Base-by-base conservation (phyloP, 2,113 vertebrate genomes). In the Pseudonaja textilis region DNA sequence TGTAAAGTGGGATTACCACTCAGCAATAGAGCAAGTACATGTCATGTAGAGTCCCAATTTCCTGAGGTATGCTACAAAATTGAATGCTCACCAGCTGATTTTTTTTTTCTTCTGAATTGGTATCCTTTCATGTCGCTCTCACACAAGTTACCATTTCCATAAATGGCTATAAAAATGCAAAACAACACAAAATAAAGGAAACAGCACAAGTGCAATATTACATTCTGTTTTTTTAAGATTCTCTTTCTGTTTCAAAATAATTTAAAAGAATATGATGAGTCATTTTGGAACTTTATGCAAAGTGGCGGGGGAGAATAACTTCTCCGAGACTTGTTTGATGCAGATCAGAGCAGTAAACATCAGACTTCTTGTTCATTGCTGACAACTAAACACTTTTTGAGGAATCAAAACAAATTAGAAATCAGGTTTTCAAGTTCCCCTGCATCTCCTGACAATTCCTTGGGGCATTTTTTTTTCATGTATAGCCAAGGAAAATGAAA, bases 381-480 rank as follows among this genome's bases (percentile, higher is more conserved):
- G 29, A 59, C 22, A 26, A 39, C 55, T 5, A 5, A 61, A 85
- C 56, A 20, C 59, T 64, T 90, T 86, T 81, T 20, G 55, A 61
- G 55, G 92, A 89, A 86, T 93, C 88, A 93, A 86, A 93, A 90
- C 92, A 90, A 93, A 90, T 93, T 86, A 93, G 88, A 89, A 61
- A 55, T 39, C 69, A 1, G 85, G 56, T 90, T 86, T 85, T 34
- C 12, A n/a, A 56, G 6, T 26, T 39, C 59, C n/a, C 5, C 25
- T 7, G 87, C 61, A 87, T 39, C 74, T 52, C 55, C 45, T 42
- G 88, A 22, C 55, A 29, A 74, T 39, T 90, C 69, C 10, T 74
- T 25, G 74, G 12, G 14, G 55, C 55, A 85, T 59, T 74, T 26
- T 57, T 57, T 85, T 55, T 86, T 50, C n/a, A 85, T 89, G 69